A percentile compares a stretch with the other conserved stretches of the same genome.
Evolutionary conservation across 2,888 invertebrate genomes (phyloP).

Genomic region (Harpalus rubripes): DNA sequence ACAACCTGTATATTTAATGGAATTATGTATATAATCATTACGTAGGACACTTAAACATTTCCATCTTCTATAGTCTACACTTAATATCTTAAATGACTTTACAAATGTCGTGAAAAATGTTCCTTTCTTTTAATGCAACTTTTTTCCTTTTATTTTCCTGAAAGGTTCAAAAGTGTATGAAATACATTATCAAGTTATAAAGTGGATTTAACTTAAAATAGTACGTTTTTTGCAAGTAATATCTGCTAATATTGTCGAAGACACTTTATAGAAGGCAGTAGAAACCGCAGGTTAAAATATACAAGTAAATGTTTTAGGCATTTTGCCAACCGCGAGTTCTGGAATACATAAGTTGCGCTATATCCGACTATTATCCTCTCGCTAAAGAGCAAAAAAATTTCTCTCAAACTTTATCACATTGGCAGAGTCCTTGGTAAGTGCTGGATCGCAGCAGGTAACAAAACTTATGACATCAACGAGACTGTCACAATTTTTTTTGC

Average conservation of each 20-base stretch:
- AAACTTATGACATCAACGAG: constrained; percentile 14
- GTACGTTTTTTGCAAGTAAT: constrained; percentile 21
- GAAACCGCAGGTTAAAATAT: constrained; percentile 11
- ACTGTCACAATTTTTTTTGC: not conserved
- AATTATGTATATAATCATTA: too few species aligned
- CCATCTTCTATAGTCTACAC: too few species aligned
- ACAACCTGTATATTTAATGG: too few species aligned
- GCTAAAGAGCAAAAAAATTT: constrained; percentile 24
- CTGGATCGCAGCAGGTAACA: not conserved
- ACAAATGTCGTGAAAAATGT: too few species aligned
- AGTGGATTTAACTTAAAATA: not conserved
- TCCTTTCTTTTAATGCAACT: too few species aligned
- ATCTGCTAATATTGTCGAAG: constrained; percentile 21
- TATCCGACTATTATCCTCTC: constrained; percentile 40
- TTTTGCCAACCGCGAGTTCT: constrained; percentile 13
- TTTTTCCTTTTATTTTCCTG: too few species aligned
- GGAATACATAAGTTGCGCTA: not conserved
- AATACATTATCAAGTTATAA: not conserved
- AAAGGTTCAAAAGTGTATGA: not conserved
- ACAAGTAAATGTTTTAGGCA: constrained; percentile 1
- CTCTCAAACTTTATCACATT: constrained; percentile 12
- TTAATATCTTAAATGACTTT: too few species aligned
- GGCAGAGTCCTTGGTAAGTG: not conserved
- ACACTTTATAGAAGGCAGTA: not conserved
- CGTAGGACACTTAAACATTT: too few species aligned